These are phyloP conservation scores for Copidosoma floridanum DNA, from an alignment of 1,140 invertebrate genomes.

Conservation along the genomic window DNA sequence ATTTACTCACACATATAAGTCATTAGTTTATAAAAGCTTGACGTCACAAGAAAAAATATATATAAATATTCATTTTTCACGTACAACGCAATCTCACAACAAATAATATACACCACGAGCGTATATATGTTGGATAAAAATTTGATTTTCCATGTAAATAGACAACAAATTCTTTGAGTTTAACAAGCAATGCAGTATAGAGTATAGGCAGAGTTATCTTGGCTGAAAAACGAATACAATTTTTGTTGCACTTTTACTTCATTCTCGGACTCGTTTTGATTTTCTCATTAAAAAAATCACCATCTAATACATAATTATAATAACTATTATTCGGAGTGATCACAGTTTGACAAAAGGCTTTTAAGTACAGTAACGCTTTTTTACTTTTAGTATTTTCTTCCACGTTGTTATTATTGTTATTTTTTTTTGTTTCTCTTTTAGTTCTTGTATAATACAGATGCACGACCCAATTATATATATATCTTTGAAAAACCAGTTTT, in stretches of 20 bases:
- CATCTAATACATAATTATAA: constrained; percentile 13
- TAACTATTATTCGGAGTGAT: constrained; percentile 43
- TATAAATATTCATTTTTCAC: too few species aligned
- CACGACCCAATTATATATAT: too few species aligned
- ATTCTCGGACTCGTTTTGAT: neutral
- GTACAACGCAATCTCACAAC: neutral
- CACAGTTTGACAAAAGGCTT: constrained; percentile 54
- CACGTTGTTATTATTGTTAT: constrained; percentile 14
- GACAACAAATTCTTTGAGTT: neutral
- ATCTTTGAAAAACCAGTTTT: too few species aligned
- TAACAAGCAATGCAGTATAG: too few species aligned
- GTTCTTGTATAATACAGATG: neutral
- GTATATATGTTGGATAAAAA: too few species aligned
- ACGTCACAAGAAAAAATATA: too few species aligned
- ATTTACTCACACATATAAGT: too few species aligned
- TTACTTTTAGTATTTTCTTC: neutral
- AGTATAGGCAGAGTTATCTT: constrained; percentile 7
- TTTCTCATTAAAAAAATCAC: constrained; percentile 9
- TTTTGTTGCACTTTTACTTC: neutral
- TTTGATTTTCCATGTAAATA: too few species aligned
- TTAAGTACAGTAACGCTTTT: constrained; percentile 28
- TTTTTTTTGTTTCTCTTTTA: neutral
- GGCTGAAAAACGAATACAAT: constrained; percentile 1
- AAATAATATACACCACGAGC: constrained; percentile 2
- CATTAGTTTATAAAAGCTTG: too few species aligned